Percentiles rank a stretch among this genome's conserved stretches.
Conservation (phyloP, 2,797 vertebrate species). For the Ctenochaetus hawaiiensis region DNA sequence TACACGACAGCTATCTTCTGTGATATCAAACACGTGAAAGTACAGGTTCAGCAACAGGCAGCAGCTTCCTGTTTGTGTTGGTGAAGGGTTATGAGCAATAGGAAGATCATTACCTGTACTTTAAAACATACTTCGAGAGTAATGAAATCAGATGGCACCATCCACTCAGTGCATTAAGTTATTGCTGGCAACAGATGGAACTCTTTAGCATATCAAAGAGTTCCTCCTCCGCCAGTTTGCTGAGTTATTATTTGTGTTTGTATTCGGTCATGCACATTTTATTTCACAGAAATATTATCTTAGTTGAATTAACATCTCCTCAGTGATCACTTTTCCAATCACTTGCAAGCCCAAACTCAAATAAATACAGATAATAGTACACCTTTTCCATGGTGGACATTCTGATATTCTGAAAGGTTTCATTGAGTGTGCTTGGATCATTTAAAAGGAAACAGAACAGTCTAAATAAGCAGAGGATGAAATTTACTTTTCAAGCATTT, state of each 20-base stretch:
- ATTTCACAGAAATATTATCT: conserved; percentile 22
- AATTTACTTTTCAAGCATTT: neutral
- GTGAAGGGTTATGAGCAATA: conserved; percentile 48
- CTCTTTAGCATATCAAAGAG: conserved; percentile 67
- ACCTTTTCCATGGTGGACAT: neutral
- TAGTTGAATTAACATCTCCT: conserved; percentile 30
- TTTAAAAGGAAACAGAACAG: neutral
- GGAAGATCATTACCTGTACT: conserved; percentile 51
- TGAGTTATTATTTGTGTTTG: conserved; percentile 52
- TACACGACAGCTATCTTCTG: conserved; percentile 37
- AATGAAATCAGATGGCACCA: conserved; percentile 65
- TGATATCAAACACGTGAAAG: conserved; percentile 48
- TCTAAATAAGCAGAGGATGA: neutral
- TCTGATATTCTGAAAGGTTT: neutral
- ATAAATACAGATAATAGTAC: neutral
- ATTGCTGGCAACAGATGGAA: conserved; percentile 65
- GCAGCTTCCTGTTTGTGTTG: conserved; percentile 51
- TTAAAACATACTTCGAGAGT: conserved; percentile 66
- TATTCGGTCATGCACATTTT: conserved; percentile 24
- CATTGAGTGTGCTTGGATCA: neutral
- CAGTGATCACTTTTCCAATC: conserved; percentile 11
- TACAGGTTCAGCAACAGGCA: conserved; percentile 43
- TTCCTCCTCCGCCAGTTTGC: conserved; percentile 49
- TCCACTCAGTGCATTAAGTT: conserved; percentile 56
- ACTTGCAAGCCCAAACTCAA: neutral